Evolutionary conservation across 2,113 vertebrate species (phyloP).

Genomic region (Rhinoptilus africanus): DNA sequence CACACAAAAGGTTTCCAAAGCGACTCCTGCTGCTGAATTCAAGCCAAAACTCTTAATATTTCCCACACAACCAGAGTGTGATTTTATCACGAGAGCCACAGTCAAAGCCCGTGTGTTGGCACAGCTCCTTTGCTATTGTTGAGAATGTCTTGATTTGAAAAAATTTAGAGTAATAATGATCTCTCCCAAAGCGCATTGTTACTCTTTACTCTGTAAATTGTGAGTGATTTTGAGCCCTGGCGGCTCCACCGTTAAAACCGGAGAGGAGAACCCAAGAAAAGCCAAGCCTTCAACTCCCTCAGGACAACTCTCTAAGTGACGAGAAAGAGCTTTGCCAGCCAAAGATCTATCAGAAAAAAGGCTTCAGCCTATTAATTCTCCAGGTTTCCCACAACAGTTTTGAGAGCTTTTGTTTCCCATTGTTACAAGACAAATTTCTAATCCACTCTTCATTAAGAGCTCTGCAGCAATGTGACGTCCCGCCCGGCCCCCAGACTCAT

Average conservation of each 20-base stretch:
- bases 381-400: not conserved
- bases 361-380: not conserved
- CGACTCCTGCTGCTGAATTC: not conserved
- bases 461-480: not conserved
- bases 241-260: not conserved
- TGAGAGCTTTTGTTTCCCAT: not conserved
- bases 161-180: not conserved
- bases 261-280: not conserved
- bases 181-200: not conserved
- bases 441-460: not conserved
- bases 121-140: not conserved
- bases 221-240: not conserved
- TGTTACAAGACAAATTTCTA: not conserved
- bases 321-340: not conserved
- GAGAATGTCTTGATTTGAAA: not conserved
- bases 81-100: not conserved
- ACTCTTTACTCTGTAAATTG: not conserved
- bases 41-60: not conserved
- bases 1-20: not conserved
- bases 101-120: not conserved
- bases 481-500: not conserved
- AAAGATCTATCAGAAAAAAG: not conserved
- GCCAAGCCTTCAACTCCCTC: not conserved
- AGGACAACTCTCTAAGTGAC: not conserved
- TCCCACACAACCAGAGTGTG: not conserved